phyloP scores from a whole-genome alignment of 2,797 vertebrate species.

The Acanthurus tractus region DNA sequence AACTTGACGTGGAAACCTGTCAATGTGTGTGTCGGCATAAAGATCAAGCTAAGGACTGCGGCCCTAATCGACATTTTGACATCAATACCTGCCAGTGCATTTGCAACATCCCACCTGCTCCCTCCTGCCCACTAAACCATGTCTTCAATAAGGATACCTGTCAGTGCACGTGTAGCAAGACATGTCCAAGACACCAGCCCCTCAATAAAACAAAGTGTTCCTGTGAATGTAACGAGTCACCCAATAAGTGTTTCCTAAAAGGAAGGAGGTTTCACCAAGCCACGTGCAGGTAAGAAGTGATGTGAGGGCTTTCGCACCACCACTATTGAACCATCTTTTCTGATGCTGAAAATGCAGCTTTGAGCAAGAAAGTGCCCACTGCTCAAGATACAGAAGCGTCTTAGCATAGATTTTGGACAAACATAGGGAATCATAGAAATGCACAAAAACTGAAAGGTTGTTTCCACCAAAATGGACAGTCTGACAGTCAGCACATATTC shows the following conservation, averaged over 20 bases:
- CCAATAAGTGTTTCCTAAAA: conserved; percentile 94
- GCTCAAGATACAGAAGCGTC: neutral
- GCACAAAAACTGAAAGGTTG: no score
- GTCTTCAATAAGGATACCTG: conserved; percentile 92
- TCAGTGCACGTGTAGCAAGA: conserved; percentile 90
- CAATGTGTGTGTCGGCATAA: conserved; percentile 91
- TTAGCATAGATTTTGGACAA: neutral
- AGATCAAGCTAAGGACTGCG: conserved; percentile 84
- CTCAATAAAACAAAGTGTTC: conserved; percentile 91
- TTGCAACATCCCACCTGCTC: conserved; percentile 85
- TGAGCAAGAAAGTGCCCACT: neutral
- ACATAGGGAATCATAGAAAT: neutral
- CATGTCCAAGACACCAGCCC: conserved; percentile 91
- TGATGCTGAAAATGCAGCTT: neutral
- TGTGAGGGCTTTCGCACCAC: neutral
- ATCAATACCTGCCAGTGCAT: conserved; percentile 90
- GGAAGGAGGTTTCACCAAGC: conserved; percentile 92
- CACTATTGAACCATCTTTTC: neutral
- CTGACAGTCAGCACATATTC: no score
- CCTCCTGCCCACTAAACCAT: conserved; percentile 86
- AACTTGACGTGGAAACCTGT: conserved; percentile 93
- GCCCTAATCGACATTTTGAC: conserved; percentile 89
- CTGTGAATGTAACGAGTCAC: conserved; percentile 94
- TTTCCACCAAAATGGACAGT: no score
- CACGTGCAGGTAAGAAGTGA: conserved; percentile 92